Evolutionary conservation across 2,797 vertebrate genomes (phyloP).

Genomic region (Poliocrania exsul): DNA sequence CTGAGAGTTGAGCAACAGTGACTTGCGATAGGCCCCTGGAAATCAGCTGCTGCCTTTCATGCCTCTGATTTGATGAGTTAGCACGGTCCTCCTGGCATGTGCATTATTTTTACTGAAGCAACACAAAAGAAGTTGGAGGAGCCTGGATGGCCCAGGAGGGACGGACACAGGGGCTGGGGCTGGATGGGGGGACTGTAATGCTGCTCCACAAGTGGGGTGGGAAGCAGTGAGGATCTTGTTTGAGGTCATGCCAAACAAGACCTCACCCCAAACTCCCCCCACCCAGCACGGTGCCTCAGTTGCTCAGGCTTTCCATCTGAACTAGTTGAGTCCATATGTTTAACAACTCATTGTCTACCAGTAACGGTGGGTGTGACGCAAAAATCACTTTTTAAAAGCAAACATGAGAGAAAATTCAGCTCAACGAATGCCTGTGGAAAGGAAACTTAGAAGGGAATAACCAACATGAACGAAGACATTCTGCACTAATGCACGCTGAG

Average conservation of each 20-base stretch:
- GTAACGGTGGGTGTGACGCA: background rate
- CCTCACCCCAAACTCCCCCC: background rate
- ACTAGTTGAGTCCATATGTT: background rate
- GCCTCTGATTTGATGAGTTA: conserved; percentile 54
- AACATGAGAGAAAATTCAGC: background rate
- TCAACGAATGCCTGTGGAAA: background rate
- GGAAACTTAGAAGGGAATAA: background rate
- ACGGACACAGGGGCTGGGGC: background rate
- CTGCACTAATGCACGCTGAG: fast-evolving
- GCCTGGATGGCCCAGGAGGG: fast-evolving
- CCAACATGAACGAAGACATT: background rate
- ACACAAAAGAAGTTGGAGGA: conserved; percentile 39
- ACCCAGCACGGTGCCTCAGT: background rate
- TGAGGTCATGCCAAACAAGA: background rate
- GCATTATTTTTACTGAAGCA: conserved; percentile 40
- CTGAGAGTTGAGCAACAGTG: conserved; percentile 15
- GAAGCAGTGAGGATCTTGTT: background rate
- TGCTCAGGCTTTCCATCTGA: background rate
- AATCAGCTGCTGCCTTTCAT: conserved; percentile 50
- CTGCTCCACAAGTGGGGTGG: background rate
- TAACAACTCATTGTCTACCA: background rate
- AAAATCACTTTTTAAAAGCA: background rate
- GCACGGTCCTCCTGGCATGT: conserved; percentile 8
- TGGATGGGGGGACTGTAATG: fast-evolving
- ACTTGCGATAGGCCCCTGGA: conserved; percentile 10